Percentiles rank a stretch among this genome's conserved stretches.
Conservation (phyloP, 2,113 vertebrate species). For the Leucopsar rothschildi region DNA sequence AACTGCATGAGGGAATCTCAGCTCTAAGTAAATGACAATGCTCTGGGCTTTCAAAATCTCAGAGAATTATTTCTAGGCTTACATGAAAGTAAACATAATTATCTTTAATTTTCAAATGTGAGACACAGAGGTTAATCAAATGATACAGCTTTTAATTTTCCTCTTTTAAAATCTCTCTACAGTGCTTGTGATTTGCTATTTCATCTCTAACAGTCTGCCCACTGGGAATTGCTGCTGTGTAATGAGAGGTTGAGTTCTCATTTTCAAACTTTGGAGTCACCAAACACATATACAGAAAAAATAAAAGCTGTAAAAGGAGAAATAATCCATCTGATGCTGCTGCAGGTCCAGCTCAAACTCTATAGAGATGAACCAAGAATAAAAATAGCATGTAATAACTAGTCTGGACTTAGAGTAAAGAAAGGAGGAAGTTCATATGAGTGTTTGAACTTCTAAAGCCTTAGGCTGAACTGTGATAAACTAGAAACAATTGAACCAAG, state of each 20-base stretch:
- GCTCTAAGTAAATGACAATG: neutral
- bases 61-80: neutral
- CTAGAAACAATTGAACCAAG: neutral
- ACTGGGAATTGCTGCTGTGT: neutral
- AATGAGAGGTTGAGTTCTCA: neutral
- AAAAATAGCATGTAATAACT: neutral
- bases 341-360: neutral
- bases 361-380: neutral
- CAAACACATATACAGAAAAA: neutral
- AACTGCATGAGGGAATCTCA: neutral
- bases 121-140: constrained; percentile 32
- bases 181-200: neutral
- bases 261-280: neutral
- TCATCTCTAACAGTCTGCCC: neutral
- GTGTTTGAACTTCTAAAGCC: neutral
- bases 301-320: neutral
- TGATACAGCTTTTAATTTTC: constrained; percentile 9
- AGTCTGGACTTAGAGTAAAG: neutral
- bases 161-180: neutral
- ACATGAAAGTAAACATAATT: constrained; percentile 7
- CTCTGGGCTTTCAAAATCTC: neutral
- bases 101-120: constrained; percentile 19
- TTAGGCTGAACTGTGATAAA: neutral
- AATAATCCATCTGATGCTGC: neutral
- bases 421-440: neutral